Evolutionary conservation across 2,888 invertebrate genomes (phyloP), one percentile per base, ranked within the genome.

Genomic region (Bembecia ichneumoniformis): DNA sequence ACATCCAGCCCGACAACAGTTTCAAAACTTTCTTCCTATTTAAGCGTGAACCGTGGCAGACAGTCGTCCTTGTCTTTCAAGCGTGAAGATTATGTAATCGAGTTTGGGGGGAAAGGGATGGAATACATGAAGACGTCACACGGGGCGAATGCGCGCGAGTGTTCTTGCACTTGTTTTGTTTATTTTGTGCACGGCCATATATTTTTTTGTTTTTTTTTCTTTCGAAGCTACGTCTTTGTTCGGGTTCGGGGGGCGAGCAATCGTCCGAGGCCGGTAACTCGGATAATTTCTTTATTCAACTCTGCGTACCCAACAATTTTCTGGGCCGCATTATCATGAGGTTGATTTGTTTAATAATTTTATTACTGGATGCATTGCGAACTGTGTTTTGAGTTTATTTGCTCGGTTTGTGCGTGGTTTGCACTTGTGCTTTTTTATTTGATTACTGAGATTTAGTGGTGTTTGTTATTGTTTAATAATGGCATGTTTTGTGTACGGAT

Each of bases 311-410:
- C 80, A 77, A 84, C 82, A 84, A 87, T 87, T 84, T 86, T 82
- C 82, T 82, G 77, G 63, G 72, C 77, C 70, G 71, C 80, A 73
- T 81, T 83, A 84, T 84, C 83, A 84, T 81, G 82, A 80, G 74
- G 74, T 84, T 86, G 83, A 86, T 86, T 86, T 84, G 84, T 81
- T 83, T 86, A 87, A 86, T 87, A 86, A 86, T 87, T 86, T 86
- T 86, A 87, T 87, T 86, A 86, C 81, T 66, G 74, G 64, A 64
- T 65, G 74, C 74, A 72, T 64, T 76, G 73, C 67, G 65, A 44
- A 67, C 66, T 68, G 69, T 69, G 55, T 58, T 66, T 69, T 64
- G 69, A 69, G 68, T 74, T 71, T 69, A 71, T 74, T 75, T 66
- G 59, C 66, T 64, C 62, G 64, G 59, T 69, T 69, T 68, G 64